Base-by-base conservation (phyloP, 2,113 vertebrate genomes). In the Menura novaehollandiae region DNA sequence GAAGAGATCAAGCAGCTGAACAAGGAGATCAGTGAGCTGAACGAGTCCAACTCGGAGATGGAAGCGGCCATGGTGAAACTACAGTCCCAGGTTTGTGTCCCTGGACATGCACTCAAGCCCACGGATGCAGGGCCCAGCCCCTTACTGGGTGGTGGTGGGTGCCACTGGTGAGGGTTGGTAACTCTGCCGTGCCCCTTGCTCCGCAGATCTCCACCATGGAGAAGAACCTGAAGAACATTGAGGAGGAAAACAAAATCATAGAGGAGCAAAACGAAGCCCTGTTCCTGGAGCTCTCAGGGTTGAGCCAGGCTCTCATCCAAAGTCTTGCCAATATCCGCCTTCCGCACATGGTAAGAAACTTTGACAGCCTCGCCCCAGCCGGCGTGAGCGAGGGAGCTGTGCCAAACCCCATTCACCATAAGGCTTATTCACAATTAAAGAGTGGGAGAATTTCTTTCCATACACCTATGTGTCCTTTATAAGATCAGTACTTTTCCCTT, bases 1-100 rank as follows among this genome's bases (percentile, higher is more conserved):
- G 99, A 99, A 91, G 99, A 99, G 96, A 99, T 99, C 95, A 99
- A 99, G 96, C 99, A 99, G 96, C 98, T 99, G 89, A 99, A 99
- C 98, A 99, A 99, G 97, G 99, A 99, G 97, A 99, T 99, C 67
- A 99, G 98, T 16, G 99, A 99, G 93, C 98, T 99, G 94, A 99
- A 98, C 0, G 99, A 99, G 87, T 99, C 99, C 96, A 99, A 99
- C 98, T 99, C 98, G 0, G 99, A 99, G 97, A 99, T 99, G 99
- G 99, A 99, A 97, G 98, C 98, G 0, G 99, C 99, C 90, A 99
- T 99, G 99, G 99, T 99, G 85, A 99, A 99, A 96, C 98, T 99
- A 60, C 99, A 99, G 97, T 99, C 99, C 41, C 99, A 99, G 99
- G 99, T 99, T 85, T 28, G 98, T 95, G 51, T 13, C 16, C 63